These are phyloP conservation scores for Callosobruchus maculatus DNA, from an alignment of 2,888 invertebrate genomes.

Conservation along the genomic window DNA sequence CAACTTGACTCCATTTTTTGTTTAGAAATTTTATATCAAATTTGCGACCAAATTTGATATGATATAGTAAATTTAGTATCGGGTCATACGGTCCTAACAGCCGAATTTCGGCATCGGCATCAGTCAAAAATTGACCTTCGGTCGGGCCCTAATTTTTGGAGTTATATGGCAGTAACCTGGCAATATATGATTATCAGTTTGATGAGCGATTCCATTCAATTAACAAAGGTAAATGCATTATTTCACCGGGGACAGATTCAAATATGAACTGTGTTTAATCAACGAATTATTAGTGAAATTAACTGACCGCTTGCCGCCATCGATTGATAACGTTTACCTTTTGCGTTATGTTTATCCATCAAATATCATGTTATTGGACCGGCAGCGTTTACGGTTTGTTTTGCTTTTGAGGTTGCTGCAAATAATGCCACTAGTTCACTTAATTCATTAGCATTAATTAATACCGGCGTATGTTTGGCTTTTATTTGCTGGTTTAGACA, in stretches of 20 bases:
- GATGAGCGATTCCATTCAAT: conserved; percentile 19
- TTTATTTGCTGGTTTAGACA: neutral
- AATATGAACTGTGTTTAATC: conserved; percentile 35
- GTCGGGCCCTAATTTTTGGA: too few relatives aligned
- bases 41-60: too few relatives aligned
- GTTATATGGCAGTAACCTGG: conserved; percentile 9
- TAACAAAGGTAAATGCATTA: conserved; percentile 32
- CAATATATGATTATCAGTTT: conserved; percentile 19
- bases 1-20: too few relatives aligned
- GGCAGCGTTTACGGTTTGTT: conserved; percentile 27
- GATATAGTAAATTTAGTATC: too few relatives aligned
- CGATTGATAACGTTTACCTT: conserved; percentile 39
- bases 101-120: too few relatives aligned
- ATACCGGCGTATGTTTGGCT: conserved; percentile 17
- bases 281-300: conserved; percentile 41
- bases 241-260: conserved; percentile 28
- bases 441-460: conserved; percentile 30
- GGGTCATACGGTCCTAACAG: too few relatives aligned
- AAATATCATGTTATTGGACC: conserved; percentile 32
- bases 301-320: conserved; percentile 29
- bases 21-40: too few relatives aligned
- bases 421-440: conserved; percentile 28
- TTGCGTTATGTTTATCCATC: conserved; percentile 38
- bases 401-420: conserved; percentile 32
- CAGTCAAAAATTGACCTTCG: too few relatives aligned